phyloP scores from a whole-genome alignment of 2,797 vertebrate species.

The Sebastes steindachneri region DNA sequence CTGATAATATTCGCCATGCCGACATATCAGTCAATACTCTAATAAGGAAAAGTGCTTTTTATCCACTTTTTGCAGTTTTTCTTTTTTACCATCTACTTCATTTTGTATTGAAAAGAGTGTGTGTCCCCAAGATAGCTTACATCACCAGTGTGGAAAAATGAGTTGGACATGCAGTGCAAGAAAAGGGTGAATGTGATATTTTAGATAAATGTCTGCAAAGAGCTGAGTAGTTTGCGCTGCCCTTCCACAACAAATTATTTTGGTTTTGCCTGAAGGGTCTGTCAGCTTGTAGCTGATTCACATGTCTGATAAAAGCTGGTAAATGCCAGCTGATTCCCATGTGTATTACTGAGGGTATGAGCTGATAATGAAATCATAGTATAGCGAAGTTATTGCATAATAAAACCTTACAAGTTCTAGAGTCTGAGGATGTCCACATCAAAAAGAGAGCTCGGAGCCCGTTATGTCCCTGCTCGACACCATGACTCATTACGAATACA shows the following conservation, averaged over 20 bases:
- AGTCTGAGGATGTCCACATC: background rate
- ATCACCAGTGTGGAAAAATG: background rate
- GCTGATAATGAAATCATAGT: background rate
- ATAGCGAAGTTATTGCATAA: slow-evolving; percentile 4
- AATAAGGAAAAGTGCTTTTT: background rate
- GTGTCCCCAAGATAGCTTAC: background rate
- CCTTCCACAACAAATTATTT: slow-evolving; percentile 10
- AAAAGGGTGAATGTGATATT: background rate
- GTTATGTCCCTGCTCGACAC: slow-evolving; percentile 54
- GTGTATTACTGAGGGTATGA: background rate
- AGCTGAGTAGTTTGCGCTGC: background rate
- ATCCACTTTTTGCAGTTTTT: background rate
- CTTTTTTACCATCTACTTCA: background rate
- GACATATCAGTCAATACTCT: background rate
- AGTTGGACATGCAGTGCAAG: background rate
- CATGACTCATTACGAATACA: slow-evolving; percentile 53
- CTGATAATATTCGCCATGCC: background rate
- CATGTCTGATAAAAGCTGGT: slow-evolving; percentile 19
- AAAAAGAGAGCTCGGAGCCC: slow-evolving; percentile 5
- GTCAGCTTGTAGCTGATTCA: slow-evolving; percentile 7
- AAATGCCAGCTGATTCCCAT: background rate
- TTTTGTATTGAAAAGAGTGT: background rate
- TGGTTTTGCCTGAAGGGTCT: background rate
- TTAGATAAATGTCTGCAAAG: background rate
- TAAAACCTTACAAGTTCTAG: slow-evolving; percentile 1